Conservation (phyloP, 2,888 invertebrate genomes). For the Dryocosmus kuriphilus region DNA sequence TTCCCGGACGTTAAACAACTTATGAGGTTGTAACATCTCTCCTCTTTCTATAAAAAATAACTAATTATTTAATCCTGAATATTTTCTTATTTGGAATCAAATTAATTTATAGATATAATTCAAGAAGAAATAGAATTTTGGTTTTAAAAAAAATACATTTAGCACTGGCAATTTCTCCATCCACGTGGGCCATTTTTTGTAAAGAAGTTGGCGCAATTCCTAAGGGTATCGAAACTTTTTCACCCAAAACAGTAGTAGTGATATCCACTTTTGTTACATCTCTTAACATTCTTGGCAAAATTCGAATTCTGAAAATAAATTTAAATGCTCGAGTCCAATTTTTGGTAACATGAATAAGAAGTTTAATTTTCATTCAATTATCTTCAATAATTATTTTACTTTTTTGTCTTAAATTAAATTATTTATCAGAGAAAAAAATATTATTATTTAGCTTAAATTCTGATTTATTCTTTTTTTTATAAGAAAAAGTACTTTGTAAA, state of each 20-base stretch:
- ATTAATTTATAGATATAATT: constrained; percentile 39
- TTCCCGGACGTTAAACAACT: no score
- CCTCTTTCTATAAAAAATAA: constrained; percentile 8
- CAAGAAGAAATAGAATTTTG: background rate
- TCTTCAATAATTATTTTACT: no score
- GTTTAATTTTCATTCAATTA: no score
- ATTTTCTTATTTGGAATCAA: constrained; percentile 32
- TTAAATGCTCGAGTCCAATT: no score
- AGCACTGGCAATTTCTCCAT: constrained; percentile 91
- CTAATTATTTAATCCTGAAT: constrained; percentile 3
- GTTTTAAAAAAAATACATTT: no score
- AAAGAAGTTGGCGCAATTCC: constrained; percentile 94
- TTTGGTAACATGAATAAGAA: no score
- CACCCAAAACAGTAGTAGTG: constrained; percentile 83
- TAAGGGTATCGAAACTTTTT: constrained; percentile 84
- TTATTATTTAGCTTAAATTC: no score
- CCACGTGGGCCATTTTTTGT: constrained; percentile 91
- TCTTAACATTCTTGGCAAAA: no score
- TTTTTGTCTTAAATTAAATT: no score
- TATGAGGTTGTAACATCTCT: no score
- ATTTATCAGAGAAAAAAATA: no score
- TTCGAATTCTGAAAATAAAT: constrained; percentile 80
- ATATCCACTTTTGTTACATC: constrained; percentile 85
- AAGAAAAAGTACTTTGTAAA: constrained; percentile 83
- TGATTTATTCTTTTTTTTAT: no score